These are phyloP conservation scores for Ormyrus thymus DNA, from an alignment of 2,888 invertebrate genomes.

Conservation along the genomic window DNA sequence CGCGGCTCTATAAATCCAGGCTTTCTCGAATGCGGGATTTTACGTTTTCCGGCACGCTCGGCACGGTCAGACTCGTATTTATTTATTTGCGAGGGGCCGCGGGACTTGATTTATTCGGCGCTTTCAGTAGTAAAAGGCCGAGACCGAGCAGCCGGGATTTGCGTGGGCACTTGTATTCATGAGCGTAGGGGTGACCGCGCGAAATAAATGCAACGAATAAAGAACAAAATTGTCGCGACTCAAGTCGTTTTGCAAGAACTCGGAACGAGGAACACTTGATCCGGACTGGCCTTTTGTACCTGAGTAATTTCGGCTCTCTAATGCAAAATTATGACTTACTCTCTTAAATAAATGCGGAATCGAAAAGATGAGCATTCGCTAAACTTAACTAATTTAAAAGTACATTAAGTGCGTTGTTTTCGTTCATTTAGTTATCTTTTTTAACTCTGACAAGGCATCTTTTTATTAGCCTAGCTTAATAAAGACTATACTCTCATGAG, in stretches of 20 bases:
- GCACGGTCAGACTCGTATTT: neutral
- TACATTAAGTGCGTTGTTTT: too few species aligned
- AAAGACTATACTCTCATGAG: conserved; percentile 11
- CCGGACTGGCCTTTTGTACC: neutral
- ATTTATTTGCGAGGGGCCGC: conserved; percentile 10
- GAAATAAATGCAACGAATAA: neutral
- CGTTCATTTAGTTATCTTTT: neutral
- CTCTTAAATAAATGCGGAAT: too few species aligned
- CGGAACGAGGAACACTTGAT: conserved; percentile 43
- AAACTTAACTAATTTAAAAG: neutral
- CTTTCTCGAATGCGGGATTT: conserved; percentile 4
- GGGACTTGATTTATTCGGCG: conserved; percentile 40
- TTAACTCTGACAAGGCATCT: conserved; percentile 5
- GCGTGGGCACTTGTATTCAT: conserved; percentile 20
- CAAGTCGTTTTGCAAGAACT: conserved; percentile 5
- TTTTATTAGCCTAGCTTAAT: conserved; percentile 15
- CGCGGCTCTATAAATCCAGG: too few species aligned
- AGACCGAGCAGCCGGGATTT: conserved; percentile 5
- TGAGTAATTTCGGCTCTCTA: too few species aligned
- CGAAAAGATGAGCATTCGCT: neutral
- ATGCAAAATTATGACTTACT: too few species aligned
- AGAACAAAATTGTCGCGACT: neutral
- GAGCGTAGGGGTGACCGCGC: neutral
- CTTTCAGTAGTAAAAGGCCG: conserved; percentile 36
- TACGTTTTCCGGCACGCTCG: neutral